Conservation (phyloP, 2,888 invertebrate species). For the Oscheius sp. region DNA sequence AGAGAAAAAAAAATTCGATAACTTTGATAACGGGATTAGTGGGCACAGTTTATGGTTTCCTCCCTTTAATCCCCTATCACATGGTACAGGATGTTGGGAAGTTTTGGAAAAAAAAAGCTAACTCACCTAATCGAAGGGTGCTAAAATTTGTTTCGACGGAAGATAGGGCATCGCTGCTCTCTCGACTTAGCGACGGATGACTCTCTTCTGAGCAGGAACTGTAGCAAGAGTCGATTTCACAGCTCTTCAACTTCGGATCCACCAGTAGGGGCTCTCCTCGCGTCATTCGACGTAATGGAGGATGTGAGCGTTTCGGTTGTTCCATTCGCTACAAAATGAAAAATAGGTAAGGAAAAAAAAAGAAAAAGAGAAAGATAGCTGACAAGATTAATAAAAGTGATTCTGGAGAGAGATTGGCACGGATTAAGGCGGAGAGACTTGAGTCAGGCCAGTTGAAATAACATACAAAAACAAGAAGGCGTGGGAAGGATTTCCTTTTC, state of each 20-base stretch:
- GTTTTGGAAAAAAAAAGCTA: neutral
- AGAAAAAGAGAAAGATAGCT: neutral
- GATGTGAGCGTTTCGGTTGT: constrained; percentile 19
- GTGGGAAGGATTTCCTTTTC: too few relatives aligned
- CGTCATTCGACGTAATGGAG: constrained; percentile 31
- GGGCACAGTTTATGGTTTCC: neutral
- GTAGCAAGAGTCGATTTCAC: constrained; percentile 49
- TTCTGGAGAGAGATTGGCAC: neutral
- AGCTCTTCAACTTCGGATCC: constrained; percentile 19
- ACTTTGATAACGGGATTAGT: neutral
- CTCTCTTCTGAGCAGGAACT: constrained; percentile 61
- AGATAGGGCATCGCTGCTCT: constrained; percentile 52
- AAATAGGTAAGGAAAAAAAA: neutral
- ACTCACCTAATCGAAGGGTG: constrained; percentile 20
- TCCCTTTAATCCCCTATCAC: neutral
- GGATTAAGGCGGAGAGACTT: neutral
- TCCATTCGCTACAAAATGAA: neutral
- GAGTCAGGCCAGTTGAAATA: neutral
- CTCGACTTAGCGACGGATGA: constrained; percentile 59
- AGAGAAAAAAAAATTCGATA: neutral
- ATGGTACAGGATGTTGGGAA: neutral
- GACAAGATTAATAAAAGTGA: neutral
- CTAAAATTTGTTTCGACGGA: neutral
- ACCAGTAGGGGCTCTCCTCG: constrained; percentile 26
- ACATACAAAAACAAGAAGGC: too few relatives aligned